Percentiles rank a stretch among this genome's conserved stretches.
phyloP scores from a whole-genome alignment of 2,888 invertebrate genomes.

The Maniola hyperantus region DNA sequence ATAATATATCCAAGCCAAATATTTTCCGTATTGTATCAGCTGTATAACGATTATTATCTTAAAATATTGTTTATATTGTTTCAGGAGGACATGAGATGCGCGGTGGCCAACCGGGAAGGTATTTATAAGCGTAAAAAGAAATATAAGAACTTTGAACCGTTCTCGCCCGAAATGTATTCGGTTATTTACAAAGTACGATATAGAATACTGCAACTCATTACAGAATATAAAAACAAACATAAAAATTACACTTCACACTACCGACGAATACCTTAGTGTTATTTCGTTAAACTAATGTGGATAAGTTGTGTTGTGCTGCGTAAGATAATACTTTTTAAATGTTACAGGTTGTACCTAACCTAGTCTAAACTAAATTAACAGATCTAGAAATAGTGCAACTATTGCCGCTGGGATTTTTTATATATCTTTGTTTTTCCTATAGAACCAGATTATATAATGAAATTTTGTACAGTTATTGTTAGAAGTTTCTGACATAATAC shows the following conservation, averaged over 20 bases:
- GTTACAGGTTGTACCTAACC: neutral
- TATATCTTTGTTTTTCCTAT: too few relatives aligned
- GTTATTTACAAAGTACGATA: slow-evolving; percentile 51
- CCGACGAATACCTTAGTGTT: slow-evolving; percentile 19
- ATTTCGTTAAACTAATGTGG: neutral
- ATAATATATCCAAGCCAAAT: too few relatives aligned
- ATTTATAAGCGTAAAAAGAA: slow-evolving; percentile 88
- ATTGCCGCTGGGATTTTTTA: too few relatives aligned
- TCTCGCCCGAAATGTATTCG: slow-evolving; percentile 83
- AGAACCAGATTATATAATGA: too few relatives aligned
- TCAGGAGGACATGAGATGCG: slow-evolving; percentile 82
- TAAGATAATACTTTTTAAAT: neutral
- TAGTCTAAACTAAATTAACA: too few relatives aligned
- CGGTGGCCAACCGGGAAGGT: slow-evolving; percentile 84
- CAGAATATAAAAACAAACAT: slow-evolving; percentile 42
- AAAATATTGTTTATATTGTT: slow-evolving; percentile 10
- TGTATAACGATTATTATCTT: neutral
- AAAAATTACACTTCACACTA: slow-evolving; percentile 17
- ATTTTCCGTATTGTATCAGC: too few relatives aligned
- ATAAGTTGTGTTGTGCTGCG: neutral
- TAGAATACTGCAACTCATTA: slow-evolving; percentile 51
- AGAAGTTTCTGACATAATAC: too few relatives aligned
- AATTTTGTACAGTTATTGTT: too few relatives aligned
- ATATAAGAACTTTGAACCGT: slow-evolving; percentile 87
- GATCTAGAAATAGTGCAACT: too few relatives aligned